A percentile compares a stretch with the other conserved stretches of the same genome.
Evolutionary conservation across 2,113 vertebrate genomes (phyloP).

Genomic region (Setophaga petechia): DNA sequence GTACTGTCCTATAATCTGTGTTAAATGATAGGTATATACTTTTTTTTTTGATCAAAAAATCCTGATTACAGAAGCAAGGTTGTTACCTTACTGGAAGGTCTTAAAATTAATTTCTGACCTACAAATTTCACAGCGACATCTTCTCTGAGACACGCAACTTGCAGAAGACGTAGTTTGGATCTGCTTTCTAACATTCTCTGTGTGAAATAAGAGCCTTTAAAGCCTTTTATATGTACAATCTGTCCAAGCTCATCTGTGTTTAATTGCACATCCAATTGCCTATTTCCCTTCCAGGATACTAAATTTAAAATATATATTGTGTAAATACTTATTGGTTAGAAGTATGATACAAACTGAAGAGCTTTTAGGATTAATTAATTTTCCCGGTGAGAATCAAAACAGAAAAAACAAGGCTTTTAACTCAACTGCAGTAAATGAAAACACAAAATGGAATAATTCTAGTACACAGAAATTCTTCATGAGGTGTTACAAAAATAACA

Average conservation of each 20-base stretch:
- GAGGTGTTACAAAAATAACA: not conserved
- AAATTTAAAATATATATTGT: not conserved
- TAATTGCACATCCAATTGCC: not conserved
- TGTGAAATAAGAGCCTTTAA: not conserved
- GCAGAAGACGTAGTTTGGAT: not conserved
- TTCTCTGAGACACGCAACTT: not conserved
- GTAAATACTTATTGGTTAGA: not conserved
- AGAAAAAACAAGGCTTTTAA: not conserved
- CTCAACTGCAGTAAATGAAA: not conserved
- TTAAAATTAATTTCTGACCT: not conserved
- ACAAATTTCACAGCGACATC: not conserved
- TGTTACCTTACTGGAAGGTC: not conserved
- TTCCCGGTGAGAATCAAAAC: not conserved
- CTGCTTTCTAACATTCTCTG: rapidly evolving
- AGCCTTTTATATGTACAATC: not conserved
- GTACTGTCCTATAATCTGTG: not conserved
- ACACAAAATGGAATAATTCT: not conserved
- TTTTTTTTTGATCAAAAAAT: not conserved
- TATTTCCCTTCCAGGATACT: not conserved
- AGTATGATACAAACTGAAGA: not conserved
- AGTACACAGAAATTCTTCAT: not conserved
- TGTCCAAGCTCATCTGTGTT: not conserved
- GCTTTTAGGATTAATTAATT: not conserved
- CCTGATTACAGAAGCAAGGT: not conserved
- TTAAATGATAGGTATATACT: not conserved